A percentile compares a stretch with the other conserved stretches of the same genome.
Evolutionary conservation across 2,888 invertebrate genomes (phyloP).

Genomic region (Pinctada fucata): DNA sequence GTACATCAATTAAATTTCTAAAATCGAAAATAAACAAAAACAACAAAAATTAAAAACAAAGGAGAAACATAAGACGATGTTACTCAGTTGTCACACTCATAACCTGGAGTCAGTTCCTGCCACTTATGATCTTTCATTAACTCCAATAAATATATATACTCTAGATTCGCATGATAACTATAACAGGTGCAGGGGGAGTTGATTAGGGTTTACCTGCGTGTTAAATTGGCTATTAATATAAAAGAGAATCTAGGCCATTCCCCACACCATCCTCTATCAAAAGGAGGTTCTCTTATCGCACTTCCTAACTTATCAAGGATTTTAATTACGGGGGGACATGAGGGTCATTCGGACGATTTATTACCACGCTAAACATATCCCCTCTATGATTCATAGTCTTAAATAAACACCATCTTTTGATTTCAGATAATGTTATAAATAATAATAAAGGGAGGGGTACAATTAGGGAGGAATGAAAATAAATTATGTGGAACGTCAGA

Average conservation of each 20-base stretch:
- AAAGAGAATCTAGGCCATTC: slow-evolving; percentile 19
- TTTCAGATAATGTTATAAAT: slow-evolving; percentile 27
- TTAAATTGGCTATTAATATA: neutral
- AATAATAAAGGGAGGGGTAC: slow-evolving; percentile 9
- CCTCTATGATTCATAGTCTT: slow-evolving; percentile 26
- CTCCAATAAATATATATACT: too few species aligned
- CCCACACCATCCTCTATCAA: slow-evolving; percentile 12
- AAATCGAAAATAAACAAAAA: too few species aligned
- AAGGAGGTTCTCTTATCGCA: slow-evolving; percentile 27
- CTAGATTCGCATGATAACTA: too few species aligned
- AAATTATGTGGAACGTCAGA: neutral
- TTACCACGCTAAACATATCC: slow-evolving; percentile 28
- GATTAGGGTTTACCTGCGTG: slow-evolving; percentile 1
- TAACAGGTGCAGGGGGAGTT: neutral
- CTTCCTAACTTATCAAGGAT: slow-evolving; percentile 31
- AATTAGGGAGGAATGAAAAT: slow-evolving; percentile 1
- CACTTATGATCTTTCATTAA: too few species aligned
- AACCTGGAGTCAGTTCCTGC: too few species aligned
- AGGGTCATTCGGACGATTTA: slow-evolving; percentile 31
- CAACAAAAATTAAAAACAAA: too few species aligned
- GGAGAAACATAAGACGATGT: too few species aligned
- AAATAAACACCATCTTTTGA: slow-evolving; percentile 30
- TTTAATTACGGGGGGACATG: slow-evolving; percentile 36
- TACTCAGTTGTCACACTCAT: too few species aligned
- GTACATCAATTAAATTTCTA: too few species aligned